Evolutionary conservation across 2,113 vertebrate genomes (phyloP).

Genomic region (Dryoscopus gambensis): DNA sequence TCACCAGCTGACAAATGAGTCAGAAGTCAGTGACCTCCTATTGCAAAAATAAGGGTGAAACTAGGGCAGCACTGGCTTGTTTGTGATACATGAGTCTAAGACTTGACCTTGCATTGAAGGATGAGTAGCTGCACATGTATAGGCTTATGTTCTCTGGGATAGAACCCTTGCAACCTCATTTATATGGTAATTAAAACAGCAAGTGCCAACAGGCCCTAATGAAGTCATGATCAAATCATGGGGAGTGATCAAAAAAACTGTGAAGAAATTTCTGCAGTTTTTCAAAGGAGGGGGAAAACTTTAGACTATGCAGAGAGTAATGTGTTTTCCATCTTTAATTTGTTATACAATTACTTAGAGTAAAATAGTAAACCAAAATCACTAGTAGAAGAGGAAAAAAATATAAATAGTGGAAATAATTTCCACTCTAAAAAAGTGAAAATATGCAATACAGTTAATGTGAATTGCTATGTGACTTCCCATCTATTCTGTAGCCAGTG

Average conservation of each 20-base stretch:
- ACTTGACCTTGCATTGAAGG: neutral
- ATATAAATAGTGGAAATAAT: neutral
- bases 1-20: constrained; percentile 38
- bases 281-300: neutral
- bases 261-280: neutral
- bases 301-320: neutral
- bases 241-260: neutral
- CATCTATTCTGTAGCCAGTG: neutral
- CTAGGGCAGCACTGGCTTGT: neutral
- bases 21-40: neutral
- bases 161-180: neutral
- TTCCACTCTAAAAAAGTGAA: neutral
- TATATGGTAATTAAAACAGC: neutral
- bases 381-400: neutral
- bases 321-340: neutral
- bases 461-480: neutral
- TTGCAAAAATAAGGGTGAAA: constrained; percentile 27
- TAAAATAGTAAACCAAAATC: neutral
- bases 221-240: neutral
- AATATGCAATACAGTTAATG: neutral
- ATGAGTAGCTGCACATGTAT: neutral
- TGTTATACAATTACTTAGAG: neutral
- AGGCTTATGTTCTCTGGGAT: neutral
- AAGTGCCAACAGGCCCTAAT: neutral
- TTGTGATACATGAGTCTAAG: neutral